Evolutionary conservation across 2,797 vertebrate species (phyloP).

Genomic region (Helicolenus hilgendorfi): DNA sequence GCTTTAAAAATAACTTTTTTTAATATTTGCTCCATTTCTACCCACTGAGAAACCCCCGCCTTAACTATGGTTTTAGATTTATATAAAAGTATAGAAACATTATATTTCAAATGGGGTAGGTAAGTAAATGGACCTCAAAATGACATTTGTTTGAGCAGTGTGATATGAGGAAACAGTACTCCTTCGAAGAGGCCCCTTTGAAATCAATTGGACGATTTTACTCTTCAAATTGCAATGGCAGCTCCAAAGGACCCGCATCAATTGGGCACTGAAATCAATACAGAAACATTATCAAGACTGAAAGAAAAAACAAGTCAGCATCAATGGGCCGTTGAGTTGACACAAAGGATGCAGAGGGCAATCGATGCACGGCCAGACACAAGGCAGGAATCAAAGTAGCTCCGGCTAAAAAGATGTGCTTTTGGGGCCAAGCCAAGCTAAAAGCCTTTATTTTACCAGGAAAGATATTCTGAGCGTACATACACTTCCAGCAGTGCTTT

Average conservation of each 20-base stretch:
- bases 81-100: background rate
- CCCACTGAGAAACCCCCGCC: too few species aligned
- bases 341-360: constrained; percentile 38
- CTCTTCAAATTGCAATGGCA: constrained; percentile 26
- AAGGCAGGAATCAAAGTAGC: constrained; percentile 36
- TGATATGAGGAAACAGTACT: background rate
- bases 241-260: constrained; percentile 1
- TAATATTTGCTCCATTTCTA: too few species aligned
- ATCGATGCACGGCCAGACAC: constrained; percentile 55
- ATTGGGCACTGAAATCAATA: constrained; percentile 56
- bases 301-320: constrained; percentile 26
- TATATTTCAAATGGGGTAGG: background rate
- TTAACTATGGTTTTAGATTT: background rate
- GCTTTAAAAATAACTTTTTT: too few species aligned
- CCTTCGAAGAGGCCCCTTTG: background rate
- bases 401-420: constrained; percentile 5
- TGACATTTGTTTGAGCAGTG: background rate
- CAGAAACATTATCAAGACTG: constrained; percentile 57
- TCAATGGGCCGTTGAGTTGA: constrained; percentile 27
- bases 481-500: background rate
- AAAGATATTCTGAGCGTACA: background rate
- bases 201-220: constrained; percentile 41
- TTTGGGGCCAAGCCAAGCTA: background rate
- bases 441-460: constrained; percentile 26
- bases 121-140: background rate